phyloP scores from a whole-genome alignment of 2,797 vertebrate genomes.

The Sebastes nivosus region DNA sequence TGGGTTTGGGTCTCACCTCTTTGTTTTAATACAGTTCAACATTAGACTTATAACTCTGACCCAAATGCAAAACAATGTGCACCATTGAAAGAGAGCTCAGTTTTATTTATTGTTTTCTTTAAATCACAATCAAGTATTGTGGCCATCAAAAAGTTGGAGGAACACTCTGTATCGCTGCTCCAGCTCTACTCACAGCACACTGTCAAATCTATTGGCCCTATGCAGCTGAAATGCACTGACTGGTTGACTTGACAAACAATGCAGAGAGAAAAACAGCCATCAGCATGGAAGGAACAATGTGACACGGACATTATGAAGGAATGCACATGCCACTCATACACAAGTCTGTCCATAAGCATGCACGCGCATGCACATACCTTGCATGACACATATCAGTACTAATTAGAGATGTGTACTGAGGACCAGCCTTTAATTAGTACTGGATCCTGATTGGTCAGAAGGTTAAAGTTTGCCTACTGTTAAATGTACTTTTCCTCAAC shows the following conservation, averaged over 20 bases:
- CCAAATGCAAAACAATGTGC: background rate
- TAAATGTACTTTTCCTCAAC: background rate
- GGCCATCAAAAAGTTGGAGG: background rate
- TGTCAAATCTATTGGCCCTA: conserved; percentile 10
- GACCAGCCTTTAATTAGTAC: background rate
- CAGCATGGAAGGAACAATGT: background rate
- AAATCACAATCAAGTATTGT: conserved; percentile 13
- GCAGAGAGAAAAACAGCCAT: conserved; percentile 7
- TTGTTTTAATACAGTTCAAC: conserved; percentile 44
- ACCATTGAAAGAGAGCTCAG: background rate
- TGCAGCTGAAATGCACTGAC: conserved; percentile 5
- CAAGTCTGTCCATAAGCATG: background rate
- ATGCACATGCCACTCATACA: background rate
- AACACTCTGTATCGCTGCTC: background rate
- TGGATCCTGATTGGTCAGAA: background rate
- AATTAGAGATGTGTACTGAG: background rate
- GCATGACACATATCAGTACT: background rate
- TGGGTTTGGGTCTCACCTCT: conserved; percentile 37
- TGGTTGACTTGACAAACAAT: conserved; percentile 21
- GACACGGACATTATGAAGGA: conserved; percentile 11
- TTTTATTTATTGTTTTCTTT: background rate
- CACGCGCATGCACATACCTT: background rate
- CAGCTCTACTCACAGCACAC: background rate
- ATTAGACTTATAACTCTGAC: conserved; percentile 36
- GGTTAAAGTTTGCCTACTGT: background rate